Conservation (phyloP, 2,113 vertebrate genomes). For the Zosterops japonicus region DNA sequence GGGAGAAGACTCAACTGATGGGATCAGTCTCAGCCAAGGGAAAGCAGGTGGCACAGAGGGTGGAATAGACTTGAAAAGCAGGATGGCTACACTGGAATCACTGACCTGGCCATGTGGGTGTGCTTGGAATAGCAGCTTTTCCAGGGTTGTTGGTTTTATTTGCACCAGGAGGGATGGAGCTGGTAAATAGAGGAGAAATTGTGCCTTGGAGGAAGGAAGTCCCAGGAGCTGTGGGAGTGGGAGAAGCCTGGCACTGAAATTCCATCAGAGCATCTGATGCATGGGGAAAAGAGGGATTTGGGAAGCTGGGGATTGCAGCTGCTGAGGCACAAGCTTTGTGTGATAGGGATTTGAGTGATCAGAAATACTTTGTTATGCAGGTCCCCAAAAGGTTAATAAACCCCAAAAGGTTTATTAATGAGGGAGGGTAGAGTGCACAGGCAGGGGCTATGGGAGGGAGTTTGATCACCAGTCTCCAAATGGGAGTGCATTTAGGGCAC, state of each 20-base stretch:
- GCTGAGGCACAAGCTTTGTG: neutral
- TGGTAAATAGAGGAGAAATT: neutral
- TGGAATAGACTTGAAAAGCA: neutral
- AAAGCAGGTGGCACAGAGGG: neutral
- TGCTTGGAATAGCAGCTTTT: neutral
- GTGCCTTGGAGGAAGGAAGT: neutral
- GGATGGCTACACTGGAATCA: neutral
- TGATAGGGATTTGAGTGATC: neutral
- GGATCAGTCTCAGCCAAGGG: neutral
- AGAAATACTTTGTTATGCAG: fast-evolving
- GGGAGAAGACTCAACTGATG: neutral
- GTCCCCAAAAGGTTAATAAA: neutral
- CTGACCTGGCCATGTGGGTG: neutral
- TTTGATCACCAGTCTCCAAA: neutral
- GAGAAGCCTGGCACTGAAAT: neutral
- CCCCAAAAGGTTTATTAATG: neutral
- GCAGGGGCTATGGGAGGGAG: neutral
- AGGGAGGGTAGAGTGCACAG: neutral
- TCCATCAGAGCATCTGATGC: neutral
- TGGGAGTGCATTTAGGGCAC: neutral
- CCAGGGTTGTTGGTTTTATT: neutral
- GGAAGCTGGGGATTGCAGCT: neutral
- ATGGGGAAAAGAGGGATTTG: neutral
- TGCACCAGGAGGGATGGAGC: neutral
- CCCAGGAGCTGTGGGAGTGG: neutral